These are phyloP conservation scores for Martes martes DNA, from an alignment of 2,113 vertebrate species.

Conservation along the genomic window DNA sequence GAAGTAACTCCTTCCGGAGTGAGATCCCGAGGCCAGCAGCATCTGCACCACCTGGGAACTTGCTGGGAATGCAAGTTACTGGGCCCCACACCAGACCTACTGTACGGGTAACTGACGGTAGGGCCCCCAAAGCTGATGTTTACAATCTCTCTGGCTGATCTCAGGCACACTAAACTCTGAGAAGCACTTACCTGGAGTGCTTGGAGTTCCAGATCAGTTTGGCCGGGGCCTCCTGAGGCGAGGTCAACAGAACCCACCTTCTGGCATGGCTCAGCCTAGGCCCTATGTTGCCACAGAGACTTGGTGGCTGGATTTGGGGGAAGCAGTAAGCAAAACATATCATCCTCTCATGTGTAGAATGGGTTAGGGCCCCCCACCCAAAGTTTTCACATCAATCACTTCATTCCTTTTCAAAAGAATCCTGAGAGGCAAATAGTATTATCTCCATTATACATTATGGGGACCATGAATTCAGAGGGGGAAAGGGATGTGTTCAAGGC, in stretches of 20 bases:
- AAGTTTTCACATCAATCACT: not conserved
- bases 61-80: not conserved
- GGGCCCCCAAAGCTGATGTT: not conserved
- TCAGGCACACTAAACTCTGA: not conserved
- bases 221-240: not conserved
- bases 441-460: not conserved
- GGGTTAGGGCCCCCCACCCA: not conserved
- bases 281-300: not conserved
- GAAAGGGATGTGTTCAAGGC: not conserved
- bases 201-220: not conserved
- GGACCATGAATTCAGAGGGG: not conserved
- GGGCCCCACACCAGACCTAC: not conserved
- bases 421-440: not conserved
- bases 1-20: not conserved
- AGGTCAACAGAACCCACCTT: not conserved
- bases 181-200: not conserved
- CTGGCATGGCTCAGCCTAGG: not conserved
- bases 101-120: not conserved
- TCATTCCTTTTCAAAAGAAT: not conserved
- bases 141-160: not conserved
- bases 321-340: not conserved
- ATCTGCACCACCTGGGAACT: not conserved
- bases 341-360: not conserved
- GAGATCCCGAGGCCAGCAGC: not conserved
- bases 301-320: not conserved